Base-by-base conservation (phyloP, 2,888 invertebrate species). In the Dryococelus australis region DNA sequence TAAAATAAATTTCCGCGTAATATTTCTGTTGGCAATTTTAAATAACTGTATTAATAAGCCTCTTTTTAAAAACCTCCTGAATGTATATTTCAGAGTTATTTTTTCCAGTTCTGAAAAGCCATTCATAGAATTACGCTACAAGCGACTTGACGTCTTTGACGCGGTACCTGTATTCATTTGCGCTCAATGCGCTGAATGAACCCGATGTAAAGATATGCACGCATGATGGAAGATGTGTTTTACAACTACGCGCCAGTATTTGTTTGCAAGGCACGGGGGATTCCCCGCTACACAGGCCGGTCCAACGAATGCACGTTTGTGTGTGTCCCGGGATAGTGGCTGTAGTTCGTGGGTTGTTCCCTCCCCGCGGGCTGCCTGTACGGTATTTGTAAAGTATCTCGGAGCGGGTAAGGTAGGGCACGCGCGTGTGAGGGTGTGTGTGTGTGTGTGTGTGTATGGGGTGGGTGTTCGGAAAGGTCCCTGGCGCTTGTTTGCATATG, bases 401-500 rank as follows among this genome's bases (percentile, higher is more conserved):
- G 83, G 83, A 6, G 83, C 35, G 28, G 4, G 35, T 4, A 35
- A 83, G 35, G 83, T 43, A 16, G 35, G 83, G 16, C 1, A 20
- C 24, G 13, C 9, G 27, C 10, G 83, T 28, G 83, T 35, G 35
- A 3, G 35, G 6, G 83, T 83, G 12, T n/a, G 83, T 8, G 27
- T 4, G 83, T 35, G 83, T 10, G 24, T 0, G 83, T 5, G 13
- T 13, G 35, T 13, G 65, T 8, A 2, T 12, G 65, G 20, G 65
- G 12, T 8, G 12, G 65, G 12, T 65, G 43, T 80, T n/a, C 78
- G 53, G 28, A 80, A 83, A 85, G 85, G 65, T 79, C 83, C 83
- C 83, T 26, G 43, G 79, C 51, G 86, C 85, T 85, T 85, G 86
- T 86, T 87, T 87, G 87, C 86, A 86, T 87, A 87, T 84, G 88